Conservation (phyloP, 2,888 invertebrate genomes). For the Mayetiola destructor region DNA sequence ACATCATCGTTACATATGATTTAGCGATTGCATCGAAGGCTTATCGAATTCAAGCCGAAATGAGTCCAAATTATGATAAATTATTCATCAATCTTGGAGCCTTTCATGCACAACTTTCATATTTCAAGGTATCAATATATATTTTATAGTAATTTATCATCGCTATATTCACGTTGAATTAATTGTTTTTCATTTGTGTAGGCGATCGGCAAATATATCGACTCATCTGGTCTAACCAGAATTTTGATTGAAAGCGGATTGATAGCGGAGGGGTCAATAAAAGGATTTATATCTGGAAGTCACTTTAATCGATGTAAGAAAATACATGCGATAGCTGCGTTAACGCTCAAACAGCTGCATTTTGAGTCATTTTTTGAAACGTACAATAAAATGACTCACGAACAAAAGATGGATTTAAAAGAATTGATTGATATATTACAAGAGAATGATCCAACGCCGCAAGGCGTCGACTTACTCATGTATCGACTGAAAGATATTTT, state of each 20-base stretch:
- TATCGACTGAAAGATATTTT: not conserved
- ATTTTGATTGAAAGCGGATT: not conserved
- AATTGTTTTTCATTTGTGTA: not conserved
- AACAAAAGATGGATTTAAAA: not conserved
- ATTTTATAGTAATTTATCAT: not conserved
- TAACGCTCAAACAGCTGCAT: slow-evolving; percentile 19
- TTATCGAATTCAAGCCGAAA: slow-evolving; percentile 23
- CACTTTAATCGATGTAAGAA: slow-evolving; percentile 17
- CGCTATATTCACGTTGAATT: not conserved
- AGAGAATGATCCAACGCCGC: not conserved
- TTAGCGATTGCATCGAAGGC: slow-evolving; percentile 24
- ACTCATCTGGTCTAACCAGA: slow-evolving; percentile 14
- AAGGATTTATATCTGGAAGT: slow-evolving; percentile 14
- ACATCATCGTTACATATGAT: slow-evolving; percentile 24
- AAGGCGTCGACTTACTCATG: not conserved
- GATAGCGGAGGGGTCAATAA: not conserved
- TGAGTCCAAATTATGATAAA: slow-evolving; percentile 24
- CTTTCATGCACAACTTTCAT: slow-evolving; percentile 25
- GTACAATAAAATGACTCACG: not conserved
- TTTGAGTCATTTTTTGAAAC: slow-evolving; percentile 14
- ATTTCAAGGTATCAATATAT: slow-evolving; percentile 20
- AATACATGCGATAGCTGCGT: slow-evolving; percentile 11
- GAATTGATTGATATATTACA: not conserved
- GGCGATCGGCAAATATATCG: slow-evolving; percentile 24
- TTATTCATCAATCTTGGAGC: slow-evolving; percentile 28